phyloP scores from a whole-genome alignment of 2,797 vertebrate genomes.

The Darevskia nairensis region DNA sequence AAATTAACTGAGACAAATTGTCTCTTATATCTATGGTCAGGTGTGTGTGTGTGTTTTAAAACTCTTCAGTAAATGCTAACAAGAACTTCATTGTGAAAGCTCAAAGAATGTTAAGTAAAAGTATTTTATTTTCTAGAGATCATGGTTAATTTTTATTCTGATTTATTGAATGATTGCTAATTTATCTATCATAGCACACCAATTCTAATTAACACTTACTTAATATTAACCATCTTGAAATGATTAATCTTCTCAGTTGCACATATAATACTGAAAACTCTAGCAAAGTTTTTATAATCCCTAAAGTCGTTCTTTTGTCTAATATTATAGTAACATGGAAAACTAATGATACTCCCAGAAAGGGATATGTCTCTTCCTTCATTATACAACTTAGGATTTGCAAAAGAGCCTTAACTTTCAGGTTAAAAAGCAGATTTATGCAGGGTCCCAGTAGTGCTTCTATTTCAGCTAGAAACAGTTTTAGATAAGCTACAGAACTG shows the following conservation, averaged over 20 bases:
- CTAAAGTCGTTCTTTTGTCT: not conserved
- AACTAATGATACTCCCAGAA: not conserved
- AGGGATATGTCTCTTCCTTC: not conserved
- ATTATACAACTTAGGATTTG: not conserved
- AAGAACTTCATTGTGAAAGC: not conserved
- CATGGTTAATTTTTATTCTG: not conserved
- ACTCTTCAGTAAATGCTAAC: not conserved
- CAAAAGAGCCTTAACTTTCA: not conserved
- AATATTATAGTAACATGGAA: not conserved
- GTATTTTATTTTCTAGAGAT: not conserved
- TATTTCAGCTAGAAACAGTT: not conserved
- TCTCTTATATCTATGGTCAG: not conserved
- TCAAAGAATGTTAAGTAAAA: not conserved
- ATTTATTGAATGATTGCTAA: conserved; percentile 5
- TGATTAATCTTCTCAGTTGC: not conserved
- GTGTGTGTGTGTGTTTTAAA: not conserved
- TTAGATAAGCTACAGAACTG: conserved; percentile 1
- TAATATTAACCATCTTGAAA: not conserved
- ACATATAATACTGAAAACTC: not conserved
- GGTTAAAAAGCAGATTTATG: conserved; percentile 24
- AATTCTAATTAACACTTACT: not conserved
- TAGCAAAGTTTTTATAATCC: not conserved
- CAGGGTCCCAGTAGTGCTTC: not conserved
- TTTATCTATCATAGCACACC: not conserved
- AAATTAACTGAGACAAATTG: not conserved